Evolutionary conservation across 2,888 invertebrate species (phyloP).

Genomic region (Oscheius sp.): DNA sequence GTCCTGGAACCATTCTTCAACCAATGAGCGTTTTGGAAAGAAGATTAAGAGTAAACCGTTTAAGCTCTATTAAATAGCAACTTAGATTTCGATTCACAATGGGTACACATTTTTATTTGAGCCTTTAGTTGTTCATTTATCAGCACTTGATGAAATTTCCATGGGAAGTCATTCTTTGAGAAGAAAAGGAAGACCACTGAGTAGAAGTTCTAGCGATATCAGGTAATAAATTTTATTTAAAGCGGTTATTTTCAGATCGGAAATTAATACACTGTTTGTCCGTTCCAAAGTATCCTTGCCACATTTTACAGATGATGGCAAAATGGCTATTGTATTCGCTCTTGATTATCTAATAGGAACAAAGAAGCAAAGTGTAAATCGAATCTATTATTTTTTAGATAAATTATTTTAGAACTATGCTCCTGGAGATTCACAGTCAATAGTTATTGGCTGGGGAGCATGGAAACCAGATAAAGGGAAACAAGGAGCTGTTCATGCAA

Average conservation of each 20-base stretch:
- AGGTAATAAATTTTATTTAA: conserved; percentile 23
- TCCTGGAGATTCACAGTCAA: conserved; percentile 32
- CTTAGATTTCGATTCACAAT: conserved; percentile 74
- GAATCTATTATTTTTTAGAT: not conserved
- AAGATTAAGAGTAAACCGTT: conserved; percentile 35
- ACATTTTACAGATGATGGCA: conserved; percentile 37
- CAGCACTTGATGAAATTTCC: conserved; percentile 42
- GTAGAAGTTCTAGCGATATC: conserved; percentile 37
- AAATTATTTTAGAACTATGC: conserved; percentile 1
- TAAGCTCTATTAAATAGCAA: not conserved
- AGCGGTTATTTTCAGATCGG: conserved; percentile 31
- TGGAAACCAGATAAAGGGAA: conserved; percentile 70
- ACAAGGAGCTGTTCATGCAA: conserved; percentile 5
- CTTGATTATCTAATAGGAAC: conserved; percentile 63
- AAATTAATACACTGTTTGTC: conserved; percentile 34
- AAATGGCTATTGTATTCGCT: conserved; percentile 61
- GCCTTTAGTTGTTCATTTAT: conserved; percentile 71
- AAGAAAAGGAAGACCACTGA: conserved; percentile 34
- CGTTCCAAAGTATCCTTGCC: conserved; percentile 40
- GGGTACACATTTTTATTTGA: conserved; percentile 73
- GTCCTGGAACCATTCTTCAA: conserved; percentile 3
- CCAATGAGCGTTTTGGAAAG: conserved; percentile 49
- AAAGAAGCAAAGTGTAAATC: conserved; percentile 13
- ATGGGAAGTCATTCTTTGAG: conserved; percentile 36
- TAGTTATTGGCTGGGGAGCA: conserved; percentile 71